Evolutionary conservation across 2,888 invertebrate species (phyloP).

Genomic region (Nyleta sp.): DNA sequence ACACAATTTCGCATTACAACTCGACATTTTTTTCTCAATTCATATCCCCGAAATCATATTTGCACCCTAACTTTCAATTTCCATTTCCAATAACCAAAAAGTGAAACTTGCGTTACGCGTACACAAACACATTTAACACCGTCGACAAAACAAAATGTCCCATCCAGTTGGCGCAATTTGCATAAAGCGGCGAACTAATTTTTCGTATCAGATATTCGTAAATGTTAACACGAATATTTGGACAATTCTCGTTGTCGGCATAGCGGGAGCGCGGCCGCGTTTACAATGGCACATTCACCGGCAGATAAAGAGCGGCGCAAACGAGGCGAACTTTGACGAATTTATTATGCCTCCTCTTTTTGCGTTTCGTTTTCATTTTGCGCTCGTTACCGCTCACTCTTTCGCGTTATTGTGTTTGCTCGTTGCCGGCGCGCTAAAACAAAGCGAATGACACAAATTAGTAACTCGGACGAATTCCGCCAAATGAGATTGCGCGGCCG

Average conservation of each 20-base stretch:
- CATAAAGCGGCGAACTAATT: too few relatives aligned
- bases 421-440: slow-evolving; percentile 50
- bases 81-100: too few relatives aligned
- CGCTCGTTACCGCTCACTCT: slow-evolving; percentile 56
- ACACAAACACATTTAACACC: too few relatives aligned
- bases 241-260: slow-evolving; percentile 19
- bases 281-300: slow-evolving; percentile 56
- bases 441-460: slow-evolving; percentile 61
- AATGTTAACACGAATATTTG: slow-evolving; percentile 2
- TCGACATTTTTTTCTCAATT: too few relatives aligned
- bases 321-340: slow-evolving; percentile 63
- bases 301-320: slow-evolving; percentile 50
- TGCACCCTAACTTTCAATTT: too few relatives aligned
- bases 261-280: slow-evolving; percentile 17
- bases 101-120: too few relatives aligned
- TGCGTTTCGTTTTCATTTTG: slow-evolving; percentile 60
- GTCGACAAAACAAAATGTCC: too few relatives aligned
- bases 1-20: too few relatives aligned
- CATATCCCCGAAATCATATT: too few relatives aligned
- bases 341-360: slow-evolving; percentile 60
- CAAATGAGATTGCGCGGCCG: slow-evolving; percentile 63
- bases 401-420: slow-evolving; percentile 61
- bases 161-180: too few relatives aligned
- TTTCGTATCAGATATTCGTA: neutral
- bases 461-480: slow-evolving; percentile 48